A percentile compares a stretch with the other conserved stretches of the same genome.
Conservation (phyloP, 2,888 invertebrate genomes). For the Torymus texanus region DNA sequence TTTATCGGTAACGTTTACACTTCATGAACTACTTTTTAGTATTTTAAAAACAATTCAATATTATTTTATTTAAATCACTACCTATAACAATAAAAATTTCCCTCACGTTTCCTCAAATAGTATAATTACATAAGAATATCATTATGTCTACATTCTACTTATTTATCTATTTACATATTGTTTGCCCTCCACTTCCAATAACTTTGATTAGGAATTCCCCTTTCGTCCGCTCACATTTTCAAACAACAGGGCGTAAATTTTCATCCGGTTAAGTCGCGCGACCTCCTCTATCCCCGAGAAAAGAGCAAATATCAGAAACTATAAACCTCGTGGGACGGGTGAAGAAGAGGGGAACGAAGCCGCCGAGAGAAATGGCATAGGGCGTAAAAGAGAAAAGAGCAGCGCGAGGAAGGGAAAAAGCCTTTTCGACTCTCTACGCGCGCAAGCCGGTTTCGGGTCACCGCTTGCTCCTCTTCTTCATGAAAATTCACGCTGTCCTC, state of each 20-base stretch:
- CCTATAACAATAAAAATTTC: no score
- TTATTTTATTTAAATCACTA: no score
- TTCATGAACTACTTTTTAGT: no score
- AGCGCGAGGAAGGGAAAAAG: background rate
- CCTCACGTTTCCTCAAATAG: no score
- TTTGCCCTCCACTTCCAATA: no score
- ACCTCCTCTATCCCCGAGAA: background rate
- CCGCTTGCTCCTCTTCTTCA: constrained; percentile 58
- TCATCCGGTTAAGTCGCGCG: background rate
- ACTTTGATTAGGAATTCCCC: no score
- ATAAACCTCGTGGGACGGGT: background rate
- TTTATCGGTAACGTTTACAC: no score
- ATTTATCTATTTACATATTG: no score
- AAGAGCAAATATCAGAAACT: background rate
- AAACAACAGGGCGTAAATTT: background rate
- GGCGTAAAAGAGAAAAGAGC: background rate
- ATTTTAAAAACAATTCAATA: no score
- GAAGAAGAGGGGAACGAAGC: background rate
- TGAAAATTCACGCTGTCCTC: constrained; percentile 62
- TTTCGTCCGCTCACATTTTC: no score
- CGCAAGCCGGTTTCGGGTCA: constrained; percentile 43
- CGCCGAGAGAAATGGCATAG: constrained; percentile 1
- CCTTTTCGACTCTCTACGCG: constrained; percentile 22
- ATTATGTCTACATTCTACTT: no score
- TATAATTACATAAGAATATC: no score